These are phyloP conservation scores for Limanda limanda DNA, from an alignment of 2,113 vertebrate species.

Conservation along the genomic window DNA sequence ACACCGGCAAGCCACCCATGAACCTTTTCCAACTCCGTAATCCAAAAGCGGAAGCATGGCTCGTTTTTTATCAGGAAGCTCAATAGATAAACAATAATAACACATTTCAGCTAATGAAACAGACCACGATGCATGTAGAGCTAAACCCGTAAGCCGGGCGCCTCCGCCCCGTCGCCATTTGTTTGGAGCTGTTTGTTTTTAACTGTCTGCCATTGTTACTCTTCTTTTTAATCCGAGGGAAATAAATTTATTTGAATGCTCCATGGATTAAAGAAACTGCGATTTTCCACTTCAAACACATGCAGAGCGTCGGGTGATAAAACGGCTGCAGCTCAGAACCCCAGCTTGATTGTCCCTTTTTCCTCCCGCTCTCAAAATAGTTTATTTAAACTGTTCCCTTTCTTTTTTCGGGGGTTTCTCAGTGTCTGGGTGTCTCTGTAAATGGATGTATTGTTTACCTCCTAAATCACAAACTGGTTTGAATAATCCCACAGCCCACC, in stretches of 20 bases:
- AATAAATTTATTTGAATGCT: conserved; percentile 79
- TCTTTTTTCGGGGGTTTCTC: conserved; percentile 42
- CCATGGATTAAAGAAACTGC: conserved; percentile 80
- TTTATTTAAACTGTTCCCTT: conserved; percentile 68
- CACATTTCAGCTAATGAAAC: conserved; percentile 72
- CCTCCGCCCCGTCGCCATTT: conserved; percentile 61
- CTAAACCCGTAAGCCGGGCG: conserved; percentile 63
- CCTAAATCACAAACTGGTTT: conserved; percentile 57
- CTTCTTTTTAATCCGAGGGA: conserved; percentile 77
- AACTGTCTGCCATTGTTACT: conserved; percentile 78
- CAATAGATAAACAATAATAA: conserved; percentile 81
- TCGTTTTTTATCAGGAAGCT: conserved; percentile 54
- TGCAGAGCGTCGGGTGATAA: conserved; percentile 68
- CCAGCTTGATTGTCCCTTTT: conserved; percentile 68
- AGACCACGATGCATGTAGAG: conserved; percentile 67
- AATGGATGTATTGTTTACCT: conserved; percentile 62
- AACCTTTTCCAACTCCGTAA: conserved; percentile 73
- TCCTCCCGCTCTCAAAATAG: conserved; percentile 55
- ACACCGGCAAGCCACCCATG: conserved; percentile 63
- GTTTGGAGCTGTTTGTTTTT: conserved; percentile 78
- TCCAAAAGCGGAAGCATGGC: conserved; percentile 68
- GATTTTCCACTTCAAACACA: conserved; percentile 81
- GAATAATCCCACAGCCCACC: conserved; percentile 71
- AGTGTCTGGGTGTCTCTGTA: conserved; percentile 45
- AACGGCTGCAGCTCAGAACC: conserved; percentile 65